Evolutionary conservation across 2,797 vertebrate species (phyloP), one percentile per base, ranked within the genome.

Genomic region (Gephyroberyx darwinii): DNA sequence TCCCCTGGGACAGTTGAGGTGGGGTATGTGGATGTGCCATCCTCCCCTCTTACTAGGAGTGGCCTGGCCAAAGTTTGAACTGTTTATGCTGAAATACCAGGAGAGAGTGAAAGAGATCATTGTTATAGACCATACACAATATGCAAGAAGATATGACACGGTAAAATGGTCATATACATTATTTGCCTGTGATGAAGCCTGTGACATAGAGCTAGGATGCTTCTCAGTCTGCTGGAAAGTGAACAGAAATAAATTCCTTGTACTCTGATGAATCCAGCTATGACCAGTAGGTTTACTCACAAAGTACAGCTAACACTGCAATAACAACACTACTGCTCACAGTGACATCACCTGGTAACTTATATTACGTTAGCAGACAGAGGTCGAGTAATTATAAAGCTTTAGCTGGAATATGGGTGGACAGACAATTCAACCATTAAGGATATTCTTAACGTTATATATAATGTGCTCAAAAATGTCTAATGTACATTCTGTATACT

Each of bases 1-100:
- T 91, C 90, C 85, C 92, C 82, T 89, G 92, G 88, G 94, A 93
- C 85, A 85, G 84, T 83, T 81, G 81, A 71, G 84, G 84, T 81
- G 79, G 80, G 75, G 65, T 66, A 50, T 47, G 80, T 77, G 26
- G 83, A 62, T 91, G 85, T 69, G 91, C 92, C 93, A 94, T 94
- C 70, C 89, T 92, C 91, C 85, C 85, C 83, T 89, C 64, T 83
- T 59, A 71, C 65, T 85, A 90, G 89, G 92, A 93, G 89, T 84
- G 84, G 90, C 72, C 80, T 57, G 67, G 76, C 71, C 65, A 52
- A 65, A 64, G 41, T 79, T 73, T 71, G 14, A 85, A 80, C 69
- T 10, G 77, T 82, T 77, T 77, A 92, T 75, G 77, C 91, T 93
- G 82, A 43, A 85, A 85, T 60, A 71, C 0, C n/a, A 16, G 5